Evolutionary conservation across 2,888 invertebrate species (phyloP).

Genomic region (Agonum fuliginosum): DNA sequence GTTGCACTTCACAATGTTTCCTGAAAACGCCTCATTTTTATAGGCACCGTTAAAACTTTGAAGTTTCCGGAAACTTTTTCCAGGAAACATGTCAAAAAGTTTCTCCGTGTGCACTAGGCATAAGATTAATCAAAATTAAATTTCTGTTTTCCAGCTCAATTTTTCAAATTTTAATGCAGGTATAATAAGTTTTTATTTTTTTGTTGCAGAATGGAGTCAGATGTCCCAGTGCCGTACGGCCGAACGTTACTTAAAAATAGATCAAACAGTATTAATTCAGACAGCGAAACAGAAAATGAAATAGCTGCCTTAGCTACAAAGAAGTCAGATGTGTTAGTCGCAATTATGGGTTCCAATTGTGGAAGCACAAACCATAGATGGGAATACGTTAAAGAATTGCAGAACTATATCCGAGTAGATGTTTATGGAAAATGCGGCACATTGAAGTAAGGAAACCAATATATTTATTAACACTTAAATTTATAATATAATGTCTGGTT

Average conservation of each 20-base stretch:
- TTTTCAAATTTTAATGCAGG: background rate
- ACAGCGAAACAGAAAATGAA: slow-evolving; percentile 61
- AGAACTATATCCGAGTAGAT: slow-evolving; percentile 77
- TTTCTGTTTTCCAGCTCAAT: background rate
- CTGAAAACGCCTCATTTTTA: too few species aligned
- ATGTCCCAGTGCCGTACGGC: slow-evolving; percentile 81
- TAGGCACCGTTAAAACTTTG: too few species aligned
- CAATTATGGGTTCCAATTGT: slow-evolving; percentile 79
- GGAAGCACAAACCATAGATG: slow-evolving; percentile 73
- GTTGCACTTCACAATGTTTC: too few species aligned
- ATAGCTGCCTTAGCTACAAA: slow-evolving; percentile 71
- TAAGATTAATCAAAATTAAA: too few species aligned
- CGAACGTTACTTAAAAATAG: slow-evolving; percentile 70
- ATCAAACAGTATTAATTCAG: background rate
- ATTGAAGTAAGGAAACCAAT: slow-evolving; percentile 65
- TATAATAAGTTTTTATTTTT: background rate
- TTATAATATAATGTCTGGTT: too few species aligned
- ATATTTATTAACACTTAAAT: too few species aligned
- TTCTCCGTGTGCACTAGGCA: too few species aligned
- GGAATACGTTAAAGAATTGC: slow-evolving; percentile 75
- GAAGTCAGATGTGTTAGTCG: slow-evolving; percentile 72
- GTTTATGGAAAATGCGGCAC: slow-evolving; percentile 76
- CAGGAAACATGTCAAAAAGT: too few species aligned
- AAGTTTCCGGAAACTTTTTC: too few species aligned
- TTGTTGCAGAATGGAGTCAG: slow-evolving; percentile 77